Conservation (phyloP, 2,888 invertebrate species). For the Griposia aprilina region DNA sequence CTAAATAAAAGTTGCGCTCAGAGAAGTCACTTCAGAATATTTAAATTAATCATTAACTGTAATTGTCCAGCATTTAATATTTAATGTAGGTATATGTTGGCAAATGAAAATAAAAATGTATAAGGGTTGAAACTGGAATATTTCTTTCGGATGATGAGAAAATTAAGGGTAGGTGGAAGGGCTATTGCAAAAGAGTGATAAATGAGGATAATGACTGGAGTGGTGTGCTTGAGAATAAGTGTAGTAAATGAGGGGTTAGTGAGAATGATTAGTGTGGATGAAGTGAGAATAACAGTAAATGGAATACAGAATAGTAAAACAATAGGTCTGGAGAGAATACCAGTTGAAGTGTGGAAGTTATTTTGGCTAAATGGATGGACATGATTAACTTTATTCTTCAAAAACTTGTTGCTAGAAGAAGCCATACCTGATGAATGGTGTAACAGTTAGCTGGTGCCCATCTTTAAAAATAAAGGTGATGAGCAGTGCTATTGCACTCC, state of each 20-base stretch:
- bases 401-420: not conserved
- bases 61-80: too few relatives aligned
- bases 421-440: not conserved
- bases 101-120: not conserved
- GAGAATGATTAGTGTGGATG: not conserved
- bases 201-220: not conserved
- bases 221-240: not conserved
- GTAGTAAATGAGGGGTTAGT: too few relatives aligned
- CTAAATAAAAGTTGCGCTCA: too few relatives aligned
- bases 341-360: not conserved
- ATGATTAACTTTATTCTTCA: not conserved
- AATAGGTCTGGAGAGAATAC: not conserved
- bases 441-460: not conserved
- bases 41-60: too few relatives aligned
- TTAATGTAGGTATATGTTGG: too few relatives aligned
- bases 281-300: not conserved
- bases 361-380: not conserved
- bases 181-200: not conserved
- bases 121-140: not conserved
- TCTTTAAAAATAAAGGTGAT: not conserved
- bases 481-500: not conserved
- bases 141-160: not conserved
- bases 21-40: too few relatives aligned
- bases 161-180: not conserved
- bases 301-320: not conserved